Base-by-base conservation (phyloP, 2,797 vertebrate species). In the Nyctibius grandis region DNA sequence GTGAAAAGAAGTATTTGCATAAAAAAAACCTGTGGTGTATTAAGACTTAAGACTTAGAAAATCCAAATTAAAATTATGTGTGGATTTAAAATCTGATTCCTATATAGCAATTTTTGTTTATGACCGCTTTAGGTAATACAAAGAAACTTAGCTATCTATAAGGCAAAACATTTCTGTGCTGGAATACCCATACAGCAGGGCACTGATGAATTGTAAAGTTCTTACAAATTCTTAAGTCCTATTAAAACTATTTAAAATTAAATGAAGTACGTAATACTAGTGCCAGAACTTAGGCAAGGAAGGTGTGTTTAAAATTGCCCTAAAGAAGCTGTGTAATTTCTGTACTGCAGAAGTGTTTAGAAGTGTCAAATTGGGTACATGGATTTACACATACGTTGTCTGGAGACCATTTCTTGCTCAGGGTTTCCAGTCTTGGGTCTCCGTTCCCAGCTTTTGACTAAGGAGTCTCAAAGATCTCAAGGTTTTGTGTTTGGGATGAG, bases 71-170 rank as follows among this genome's bases (percentile, higher is more conserved):
- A 91, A 88, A 85, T 65, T 20, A 5, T 9, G 29, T 14, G 4
- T 77, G 63, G 75, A 77, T 88, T 79, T 85, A 31, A 91, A 61
- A 60, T 68, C 29, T 51, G 8, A 47, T 65, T 85, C 91, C 29
- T 88, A 68, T 48, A 11, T 67, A 70, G 89, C 34, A 25, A 3
- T 23, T 92, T 59, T 51, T 87, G 74, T 60, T 78, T 48, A 15
- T 72, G 60, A 50, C 42, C 68, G 45, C 36, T 91, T 89, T 93
- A 91, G 74, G 93, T 96, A 74, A 85, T 95, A 72, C 92, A 97
- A 92, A 93, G 68, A 95, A 89, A 42, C 76, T 93, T 86, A 70
- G 80, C 86, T 81, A 20, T 79, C 63, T 65, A 28, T 82, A 45
- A 72, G 57, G 78, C 50, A 68, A 63, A 92, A 44, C 20, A 1